Conservation (phyloP, 1,140 invertebrate genomes). For the Cyphomyrmex costatus region DNA sequence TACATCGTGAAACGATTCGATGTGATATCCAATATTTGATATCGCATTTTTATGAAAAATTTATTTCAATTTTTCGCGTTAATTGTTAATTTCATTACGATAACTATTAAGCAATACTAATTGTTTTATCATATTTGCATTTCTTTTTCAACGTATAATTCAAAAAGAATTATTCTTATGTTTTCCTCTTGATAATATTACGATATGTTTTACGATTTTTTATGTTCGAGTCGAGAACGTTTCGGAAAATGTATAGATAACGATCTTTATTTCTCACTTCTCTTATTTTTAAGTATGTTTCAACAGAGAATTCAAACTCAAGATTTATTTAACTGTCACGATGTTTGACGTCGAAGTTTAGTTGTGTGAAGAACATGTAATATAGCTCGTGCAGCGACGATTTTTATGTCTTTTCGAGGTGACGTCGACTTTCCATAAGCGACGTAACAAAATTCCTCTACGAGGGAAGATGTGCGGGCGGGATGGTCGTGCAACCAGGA, state of each 20-base stretch:
- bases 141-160: background rate
- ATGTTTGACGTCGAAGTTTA: background rate
- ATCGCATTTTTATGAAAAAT: background rate
- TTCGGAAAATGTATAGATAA: background rate
- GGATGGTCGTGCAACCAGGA: conserved; percentile 33
- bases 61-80: background rate
- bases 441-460: conserved; percentile 54
- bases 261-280: background rate
- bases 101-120: background rate
- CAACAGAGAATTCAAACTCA: background rate
- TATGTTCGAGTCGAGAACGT: background rate
- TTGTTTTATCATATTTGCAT: background rate
- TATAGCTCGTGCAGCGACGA: conserved; percentile 5
- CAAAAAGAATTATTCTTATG: no score
- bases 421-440: conserved; percentile 42
- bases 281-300: background rate
- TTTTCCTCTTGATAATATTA: background rate
- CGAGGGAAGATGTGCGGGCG: conserved; percentile 1
- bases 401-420: conserved; percentile 22
- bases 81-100: background rate
- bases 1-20: conserved; percentile 1
- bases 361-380: background rate
- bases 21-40: background rate
- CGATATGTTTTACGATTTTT: background rate
- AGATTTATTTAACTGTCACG: conserved; percentile 16